Evolutionary conservation across 2,888 invertebrate genomes (phyloP).

Genomic region (Doris montereyensis): DNA sequence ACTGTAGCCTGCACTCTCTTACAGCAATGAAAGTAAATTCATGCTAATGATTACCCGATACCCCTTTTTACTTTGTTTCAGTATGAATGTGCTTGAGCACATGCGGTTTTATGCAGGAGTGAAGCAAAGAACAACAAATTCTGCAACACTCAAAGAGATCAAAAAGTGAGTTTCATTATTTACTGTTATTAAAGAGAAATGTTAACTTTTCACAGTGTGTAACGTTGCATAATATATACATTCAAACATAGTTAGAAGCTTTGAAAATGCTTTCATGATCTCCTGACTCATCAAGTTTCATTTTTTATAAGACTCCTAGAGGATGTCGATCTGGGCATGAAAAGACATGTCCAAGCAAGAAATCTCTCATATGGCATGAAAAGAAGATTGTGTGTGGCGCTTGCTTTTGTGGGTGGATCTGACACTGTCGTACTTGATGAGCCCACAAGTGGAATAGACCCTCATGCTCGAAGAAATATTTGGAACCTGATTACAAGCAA

Average conservation of each 20-base stretch:
- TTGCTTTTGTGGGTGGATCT: conserved; percentile 74
- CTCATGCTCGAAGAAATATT: conserved; percentile 71
- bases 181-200: no score
- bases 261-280: background rate
- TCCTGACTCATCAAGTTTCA: no score
- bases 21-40: background rate
- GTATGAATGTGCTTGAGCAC: conserved; percentile 73
- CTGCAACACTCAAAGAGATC: conserved; percentile 53
- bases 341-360: conserved; percentile 61
- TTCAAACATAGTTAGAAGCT: background rate
- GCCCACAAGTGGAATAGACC: conserved; percentile 73
- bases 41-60: background rate
- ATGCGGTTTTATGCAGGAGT: conserved; percentile 71
- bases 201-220: no score
- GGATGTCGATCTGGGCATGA: conserved; percentile 66
- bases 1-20: background rate
- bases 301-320: conserved; percentile 59
- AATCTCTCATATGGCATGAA: conserved; percentile 73
- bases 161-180: conserved; percentile 57
- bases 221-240: background rate
- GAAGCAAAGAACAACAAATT: conserved; percentile 58
- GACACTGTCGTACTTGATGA: conserved; percentile 73
- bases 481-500: conserved; percentile 73
- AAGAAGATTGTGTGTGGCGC: conserved; percentile 72
- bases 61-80: conserved; percentile 44